phyloP scores from a whole-genome alignment of 2,113 vertebrate genomes.

The Apteryx mantelli region DNA sequence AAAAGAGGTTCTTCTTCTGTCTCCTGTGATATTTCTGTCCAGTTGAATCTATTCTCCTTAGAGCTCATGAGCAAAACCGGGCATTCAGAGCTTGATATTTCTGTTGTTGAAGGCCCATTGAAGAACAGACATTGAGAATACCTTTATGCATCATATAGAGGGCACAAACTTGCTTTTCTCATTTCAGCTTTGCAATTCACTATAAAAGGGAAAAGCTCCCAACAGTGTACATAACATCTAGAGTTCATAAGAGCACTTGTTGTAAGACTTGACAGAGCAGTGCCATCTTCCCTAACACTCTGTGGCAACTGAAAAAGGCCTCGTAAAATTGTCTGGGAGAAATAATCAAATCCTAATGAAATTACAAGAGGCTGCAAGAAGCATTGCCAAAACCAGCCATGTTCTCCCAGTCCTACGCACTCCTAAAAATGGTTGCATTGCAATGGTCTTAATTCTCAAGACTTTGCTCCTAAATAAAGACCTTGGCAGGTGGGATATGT shows the following conservation, averaged over 20 bases:
- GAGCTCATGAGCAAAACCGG: background rate
- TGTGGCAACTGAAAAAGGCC: background rate
- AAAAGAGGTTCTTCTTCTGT: background rate
- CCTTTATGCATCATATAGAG: conserved; percentile 6
- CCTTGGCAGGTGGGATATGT: background rate
- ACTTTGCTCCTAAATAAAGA: conserved; percentile 1
- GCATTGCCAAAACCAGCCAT: background rate
- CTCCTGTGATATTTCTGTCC: background rate
- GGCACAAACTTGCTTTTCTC: background rate
- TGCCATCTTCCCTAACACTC: background rate
- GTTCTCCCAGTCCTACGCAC: background rate
- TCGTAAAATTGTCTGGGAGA: background rate
- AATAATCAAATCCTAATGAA: conserved; percentile 6
- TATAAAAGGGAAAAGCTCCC: background rate
- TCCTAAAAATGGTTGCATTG: background rate
- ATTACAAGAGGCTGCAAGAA: background rate
- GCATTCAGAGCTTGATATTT: background rate
- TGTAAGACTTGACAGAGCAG: background rate
- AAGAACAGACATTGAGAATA: background rate
- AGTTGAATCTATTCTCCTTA: background rate
- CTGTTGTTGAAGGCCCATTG: background rate
- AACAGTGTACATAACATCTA: background rate
- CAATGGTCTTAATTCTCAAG: background rate
- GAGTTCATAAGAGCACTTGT: background rate
- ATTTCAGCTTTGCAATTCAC: background rate